These are phyloP conservation scores for Ameiurus melas DNA, from an alignment of 2,113 vertebrate species.

Conservation along the genomic window DNA sequence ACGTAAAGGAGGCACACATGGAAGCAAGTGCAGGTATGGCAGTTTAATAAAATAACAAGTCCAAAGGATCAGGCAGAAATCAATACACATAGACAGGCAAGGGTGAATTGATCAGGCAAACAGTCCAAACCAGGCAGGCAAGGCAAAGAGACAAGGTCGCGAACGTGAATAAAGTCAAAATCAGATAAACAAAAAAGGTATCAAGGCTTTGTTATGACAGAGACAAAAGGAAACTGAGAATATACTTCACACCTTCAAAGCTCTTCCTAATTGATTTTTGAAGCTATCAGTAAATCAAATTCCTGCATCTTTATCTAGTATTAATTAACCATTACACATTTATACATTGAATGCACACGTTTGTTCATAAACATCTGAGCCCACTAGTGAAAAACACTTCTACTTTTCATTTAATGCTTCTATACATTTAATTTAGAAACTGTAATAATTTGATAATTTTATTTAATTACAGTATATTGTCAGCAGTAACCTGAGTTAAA, in stretches of 20 bases:
- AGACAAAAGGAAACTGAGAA: too few species aligned
- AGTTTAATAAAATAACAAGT: too few species aligned
- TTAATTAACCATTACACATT: background rate
- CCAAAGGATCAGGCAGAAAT: too few species aligned
- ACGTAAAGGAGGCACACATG: too few species aligned
- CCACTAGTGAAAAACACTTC: background rate
- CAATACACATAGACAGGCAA: too few species aligned
- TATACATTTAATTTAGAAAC: background rate
- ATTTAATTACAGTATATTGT: background rate
- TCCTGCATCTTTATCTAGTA: conserved; percentile 63
- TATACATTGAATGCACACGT: background rate
- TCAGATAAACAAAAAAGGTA: too few species aligned
- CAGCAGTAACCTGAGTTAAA: background rate
- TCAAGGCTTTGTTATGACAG: too few species aligned
- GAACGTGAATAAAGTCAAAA: too few species aligned
- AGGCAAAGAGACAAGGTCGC: too few species aligned
- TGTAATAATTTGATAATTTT: background rate
- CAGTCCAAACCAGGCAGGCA: too few species aligned
- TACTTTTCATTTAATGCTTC: background rate
- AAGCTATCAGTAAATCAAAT: conserved; percentile 67
- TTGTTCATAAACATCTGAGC: background rate
- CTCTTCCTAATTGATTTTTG: conserved; percentile 59
- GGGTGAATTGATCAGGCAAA: too few species aligned
- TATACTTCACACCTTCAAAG: background rate
- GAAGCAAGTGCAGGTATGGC: too few species aligned